A percentile compares a stretch with the other conserved stretches of the same genome.
phyloP scores from a whole-genome alignment of 23 tunicate genomes.

The Ciona savignyi region DNA sequence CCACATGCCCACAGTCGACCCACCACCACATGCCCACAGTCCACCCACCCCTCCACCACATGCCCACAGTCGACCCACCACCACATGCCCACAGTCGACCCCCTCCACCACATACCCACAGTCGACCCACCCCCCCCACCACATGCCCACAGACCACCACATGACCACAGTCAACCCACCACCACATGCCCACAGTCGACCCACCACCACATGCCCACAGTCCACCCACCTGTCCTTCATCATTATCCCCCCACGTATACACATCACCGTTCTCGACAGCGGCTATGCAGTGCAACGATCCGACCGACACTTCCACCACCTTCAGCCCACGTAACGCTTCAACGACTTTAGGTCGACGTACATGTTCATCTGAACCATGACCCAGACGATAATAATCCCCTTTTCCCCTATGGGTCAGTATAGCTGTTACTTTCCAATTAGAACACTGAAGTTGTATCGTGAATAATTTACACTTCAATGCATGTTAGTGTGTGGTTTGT shows the following conservation, averaged over 20 bases:
- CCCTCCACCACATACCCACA: neutral
- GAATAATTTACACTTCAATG: too few species aligned
- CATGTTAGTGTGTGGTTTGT: too few species aligned
- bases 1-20: too few species aligned
- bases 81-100: too few species aligned
- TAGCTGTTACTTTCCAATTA: too few species aligned
- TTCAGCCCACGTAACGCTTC: constrained; percentile 48
- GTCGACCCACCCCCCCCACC: neutral
- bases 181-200: too few species aligned
- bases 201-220: neutral
- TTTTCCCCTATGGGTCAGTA: constrained; percentile 55
- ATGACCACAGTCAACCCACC: too few species aligned
- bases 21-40: too few species aligned
- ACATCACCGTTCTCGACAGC: constrained; percentile 71
- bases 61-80: too few species aligned
- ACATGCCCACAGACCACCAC: neutral
- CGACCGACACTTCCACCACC: constrained; percentile 57
- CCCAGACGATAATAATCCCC: constrained; percentile 91
- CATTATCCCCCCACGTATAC: constrained; percentile 94
- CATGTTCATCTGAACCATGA: constrained; percentile 77
- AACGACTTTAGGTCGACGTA: constrained; percentile 53
- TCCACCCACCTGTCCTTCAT: constrained; percentile 91
- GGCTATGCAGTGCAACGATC: constrained; percentile 76
- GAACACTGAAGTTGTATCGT: too few species aligned
- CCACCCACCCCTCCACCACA: too few species aligned